These are phyloP conservation scores for Aurelia aurita DNA, from an alignment of 30 jellyfish, hydroid and myxozoan species.

Conservation along the genomic window DNA sequence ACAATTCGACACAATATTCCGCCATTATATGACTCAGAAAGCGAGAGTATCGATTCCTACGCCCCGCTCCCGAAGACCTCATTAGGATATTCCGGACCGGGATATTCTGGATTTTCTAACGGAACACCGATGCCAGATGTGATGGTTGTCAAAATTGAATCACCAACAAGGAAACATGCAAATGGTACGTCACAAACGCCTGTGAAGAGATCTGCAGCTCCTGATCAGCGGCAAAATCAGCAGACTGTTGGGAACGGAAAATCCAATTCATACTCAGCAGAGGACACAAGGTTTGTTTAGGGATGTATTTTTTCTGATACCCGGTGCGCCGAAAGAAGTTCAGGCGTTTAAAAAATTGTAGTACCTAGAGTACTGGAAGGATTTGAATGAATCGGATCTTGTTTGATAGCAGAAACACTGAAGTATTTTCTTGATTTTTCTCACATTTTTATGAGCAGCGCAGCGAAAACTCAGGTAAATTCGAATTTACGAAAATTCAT, in stretches of 20 bases:
- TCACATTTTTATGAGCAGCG: too few relatives aligned
- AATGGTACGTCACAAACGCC: neutral
- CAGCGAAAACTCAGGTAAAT: too few relatives aligned
- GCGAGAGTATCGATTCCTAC: conserved; percentile 58
- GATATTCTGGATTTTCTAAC: neutral
- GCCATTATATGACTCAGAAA: conserved; percentile 24
- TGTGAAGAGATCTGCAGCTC: neutral
- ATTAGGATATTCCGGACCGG: neutral
- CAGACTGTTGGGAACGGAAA: neutral
- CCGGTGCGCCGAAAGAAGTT: too few relatives aligned
- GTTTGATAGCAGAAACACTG: too few relatives aligned
- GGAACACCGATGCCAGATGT: conserved; percentile 26
- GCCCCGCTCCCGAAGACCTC: conserved; percentile 30
- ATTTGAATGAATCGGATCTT: too few relatives aligned
- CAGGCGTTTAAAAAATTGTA: too few relatives aligned
- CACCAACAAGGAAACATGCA: conserved; percentile 16
- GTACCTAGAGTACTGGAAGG: too few relatives aligned
- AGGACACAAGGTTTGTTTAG: conserved; percentile 51
- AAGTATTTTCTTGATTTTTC: too few relatives aligned
- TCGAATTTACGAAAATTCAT: too few relatives aligned
- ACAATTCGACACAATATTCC: neutral
- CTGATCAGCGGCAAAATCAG: neutral
- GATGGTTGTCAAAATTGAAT: conserved; percentile 12
- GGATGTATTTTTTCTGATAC: neutral
- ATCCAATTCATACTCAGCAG: conserved; percentile 52